phyloP scores from a whole-genome alignment of 2,888 invertebrate species.

The Crepidodera aurea region DNA sequence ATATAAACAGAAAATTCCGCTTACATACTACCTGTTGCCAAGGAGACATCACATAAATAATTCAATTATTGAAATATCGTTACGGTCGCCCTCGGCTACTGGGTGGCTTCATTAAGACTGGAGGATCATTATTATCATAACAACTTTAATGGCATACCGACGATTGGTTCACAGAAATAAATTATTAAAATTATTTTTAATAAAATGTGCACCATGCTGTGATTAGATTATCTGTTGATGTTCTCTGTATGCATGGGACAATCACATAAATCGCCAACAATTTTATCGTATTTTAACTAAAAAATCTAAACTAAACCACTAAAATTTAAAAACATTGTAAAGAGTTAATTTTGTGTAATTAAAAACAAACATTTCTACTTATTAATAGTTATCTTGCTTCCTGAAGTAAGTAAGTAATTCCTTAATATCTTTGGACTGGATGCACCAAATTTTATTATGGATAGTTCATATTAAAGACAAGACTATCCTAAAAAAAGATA shows the following conservation, averaged over 20 bases:
- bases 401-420: too few species aligned
- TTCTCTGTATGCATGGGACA: neutral
- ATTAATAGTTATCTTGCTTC: too few species aligned
- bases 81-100: constrained; percentile 49
- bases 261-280: neutral
- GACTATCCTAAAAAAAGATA: too few species aligned
- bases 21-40: constrained; percentile 40
- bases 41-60: constrained; percentile 55
- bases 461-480: too few species aligned
- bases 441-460: too few species aligned
- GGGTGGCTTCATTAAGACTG: constrained; percentile 59
- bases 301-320: too few species aligned
- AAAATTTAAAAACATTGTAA: too few species aligned
- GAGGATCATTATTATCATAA: constrained; percentile 45
- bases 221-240: constrained; percentile 17
- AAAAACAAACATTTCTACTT: too few species aligned
- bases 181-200: constrained; percentile 46
- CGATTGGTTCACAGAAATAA: constrained; percentile 52
- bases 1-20: constrained; percentile 45
- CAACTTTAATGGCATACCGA: constrained; percentile 41
- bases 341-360: too few species aligned
- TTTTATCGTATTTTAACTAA: neutral
- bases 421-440: too few species aligned
- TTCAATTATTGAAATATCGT: constrained; percentile 60
- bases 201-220: constrained; percentile 29